phyloP scores from a whole-genome alignment of 2,888 invertebrate species.

The Ecdyonurus torrentis region DNA sequence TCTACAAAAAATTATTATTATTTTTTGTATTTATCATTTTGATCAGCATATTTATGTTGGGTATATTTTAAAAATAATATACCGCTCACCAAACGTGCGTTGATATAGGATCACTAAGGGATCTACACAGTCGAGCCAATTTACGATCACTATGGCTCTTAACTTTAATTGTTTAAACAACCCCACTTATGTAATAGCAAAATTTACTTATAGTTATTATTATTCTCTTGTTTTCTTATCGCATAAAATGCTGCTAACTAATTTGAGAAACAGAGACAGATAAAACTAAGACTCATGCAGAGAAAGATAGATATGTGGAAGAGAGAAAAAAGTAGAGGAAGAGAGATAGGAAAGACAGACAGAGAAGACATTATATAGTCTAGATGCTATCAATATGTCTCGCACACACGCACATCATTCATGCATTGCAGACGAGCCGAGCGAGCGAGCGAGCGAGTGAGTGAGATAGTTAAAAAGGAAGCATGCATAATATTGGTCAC shows the following conservation, averaged over 20 bases:
- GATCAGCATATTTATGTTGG: not conserved
- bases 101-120: not conserved
- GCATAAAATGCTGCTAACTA: not conserved
- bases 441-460: slow-evolving; percentile 1
- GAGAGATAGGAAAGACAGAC: slow-evolving; percentile 1
- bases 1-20: not conserved
- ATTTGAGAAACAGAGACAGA: not conserved
- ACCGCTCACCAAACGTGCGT: not conserved
- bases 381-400: slow-evolving; percentile 5
- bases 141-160: not conserved
- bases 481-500: not conserved
- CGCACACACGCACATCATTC: slow-evolving; percentile 1
- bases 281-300: not conserved
- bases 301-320: not conserved
- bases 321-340: not conserved
- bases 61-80: not conserved
- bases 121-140: not conserved
- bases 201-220: too few relatives aligned
- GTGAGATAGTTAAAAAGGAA: slow-evolving; percentile 1
- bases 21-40: not conserved
- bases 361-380: slow-evolving; percentile 7
- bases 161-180: not conserved
- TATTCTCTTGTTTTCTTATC: not conserved
- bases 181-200: not conserved
- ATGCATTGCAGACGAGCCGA: slow-evolving; percentile 1